phyloP scores from a whole-genome alignment of 1,140 invertebrate genomes.

The Drosophila quadrilineata region DNA sequence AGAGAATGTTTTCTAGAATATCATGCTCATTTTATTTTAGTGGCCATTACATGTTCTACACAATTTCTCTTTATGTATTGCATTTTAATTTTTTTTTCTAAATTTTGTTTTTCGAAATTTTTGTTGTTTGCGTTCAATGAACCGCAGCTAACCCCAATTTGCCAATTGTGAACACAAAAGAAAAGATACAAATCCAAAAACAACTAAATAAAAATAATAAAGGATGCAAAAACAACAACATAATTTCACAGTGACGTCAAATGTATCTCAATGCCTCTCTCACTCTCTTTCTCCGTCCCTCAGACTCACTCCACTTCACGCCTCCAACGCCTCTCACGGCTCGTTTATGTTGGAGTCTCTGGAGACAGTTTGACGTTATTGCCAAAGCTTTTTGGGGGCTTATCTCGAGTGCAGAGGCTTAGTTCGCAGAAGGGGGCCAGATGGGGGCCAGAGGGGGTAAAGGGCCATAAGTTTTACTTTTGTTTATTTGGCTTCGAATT shows the following conservation, averaged over 20 bases:
- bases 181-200: slow-evolving; percentile 3
- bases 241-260: slow-evolving; percentile 35
- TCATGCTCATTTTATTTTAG: slow-evolving; percentile 4
- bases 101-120: slow-evolving; percentile 21
- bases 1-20: slow-evolving; percentile 6
- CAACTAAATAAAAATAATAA: slow-evolving; percentile 3
- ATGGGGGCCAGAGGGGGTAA: background rate
- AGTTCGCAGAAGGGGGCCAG: background rate
- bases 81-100: background rate
- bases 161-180: slow-evolving; percentile 42
- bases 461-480: slow-evolving; percentile 43
- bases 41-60: slow-evolving; percentile 6
- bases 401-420: slow-evolving; percentile 20
- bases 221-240: background rate
- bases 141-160: slow-evolving; percentile 56
- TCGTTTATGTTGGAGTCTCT: slow-evolving; percentile 25
- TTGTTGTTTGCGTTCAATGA: slow-evolving; percentile 64
- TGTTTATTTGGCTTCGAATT: slow-evolving; percentile 73
- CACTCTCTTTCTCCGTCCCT: background rate
- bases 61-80: background rate
- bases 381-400: slow-evolving; percentile 30
- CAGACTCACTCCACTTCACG: too few relatives aligned
- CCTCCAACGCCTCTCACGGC: too few relatives aligned
- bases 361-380: slow-evolving; percentile 63
- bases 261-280: slow-evolving; percentile 13